Evolutionary conservation across 2,888 invertebrate genomes (phyloP), one percentile per base, ranked within the genome.

Genomic region (Hetaerina titia): DNA sequence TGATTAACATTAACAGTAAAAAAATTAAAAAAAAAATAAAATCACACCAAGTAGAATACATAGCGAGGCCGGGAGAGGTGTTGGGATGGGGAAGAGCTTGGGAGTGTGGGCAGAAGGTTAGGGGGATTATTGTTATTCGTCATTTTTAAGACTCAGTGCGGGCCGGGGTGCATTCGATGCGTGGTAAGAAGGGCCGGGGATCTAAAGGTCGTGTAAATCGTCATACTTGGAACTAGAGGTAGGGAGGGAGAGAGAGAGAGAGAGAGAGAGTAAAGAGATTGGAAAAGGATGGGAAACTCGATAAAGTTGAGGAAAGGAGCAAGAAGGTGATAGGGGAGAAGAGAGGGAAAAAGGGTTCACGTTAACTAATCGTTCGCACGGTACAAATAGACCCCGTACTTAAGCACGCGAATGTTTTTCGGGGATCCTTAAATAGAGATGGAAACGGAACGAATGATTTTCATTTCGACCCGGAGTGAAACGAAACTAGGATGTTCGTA

Each of bases 1-100:
- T 92, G 92, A 95, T 81, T 74, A 90, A 89, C 89, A 90, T 74
- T 90, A 25, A 95, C 69, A 15, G 22, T n/a, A 94, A 63, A 60
- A 74, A 25, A 94, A 94, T n/a, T 81, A 17, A 58, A 95, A 56
- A n/a, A 95, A 81, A 89, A 95, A 90, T 90, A 95, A 95, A 95
- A 63, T 25, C 69, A 95, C 88, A 95, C 56, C 69, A 57, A 89
- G 22, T 58, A 90, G 95, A 89, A 58, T 94, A 87, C 90, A 31
- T 90, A 90, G 95, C 95, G 90, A 95, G 90, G 60, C 88, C 69
- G 31, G 89, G 89, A 45, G 7, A 64, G n/a, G 81, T 69, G n/a
- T 57, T 15, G 60, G 57, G 56, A 45, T n/a, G 56, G 69, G 69
- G 56, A 56, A 74, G 92, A 19, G 45, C n/a, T 56, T 2, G 90